These are phyloP conservation scores for Salminus brasiliensis DNA, from an alignment of 2,113 vertebrate species.

Conservation along the genomic window DNA sequence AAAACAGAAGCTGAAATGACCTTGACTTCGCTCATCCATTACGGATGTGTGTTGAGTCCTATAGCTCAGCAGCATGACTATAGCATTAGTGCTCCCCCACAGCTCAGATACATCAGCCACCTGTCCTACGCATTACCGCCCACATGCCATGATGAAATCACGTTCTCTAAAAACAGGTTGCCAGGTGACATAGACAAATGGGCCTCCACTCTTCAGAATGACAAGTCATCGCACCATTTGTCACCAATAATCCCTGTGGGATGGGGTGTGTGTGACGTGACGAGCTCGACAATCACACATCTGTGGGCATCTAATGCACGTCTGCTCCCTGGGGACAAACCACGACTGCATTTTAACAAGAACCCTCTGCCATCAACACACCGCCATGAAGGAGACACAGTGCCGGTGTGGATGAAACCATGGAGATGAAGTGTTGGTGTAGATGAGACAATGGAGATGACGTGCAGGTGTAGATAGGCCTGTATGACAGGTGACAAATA, in stretches of 20 bases:
- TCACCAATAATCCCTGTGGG: constrained; percentile 61
- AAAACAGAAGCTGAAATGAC: background rate
- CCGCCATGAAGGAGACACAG: background rate
- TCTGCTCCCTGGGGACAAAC: constrained; percentile 20
- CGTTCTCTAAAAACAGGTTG: constrained; percentile 29
- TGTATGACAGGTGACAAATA: too few relatives aligned
- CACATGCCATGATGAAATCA: constrained; percentile 30
- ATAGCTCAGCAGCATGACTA: constrained; percentile 20
- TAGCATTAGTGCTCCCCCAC: background rate
- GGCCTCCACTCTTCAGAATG: constrained; percentile 53
- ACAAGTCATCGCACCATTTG: constrained; percentile 63
- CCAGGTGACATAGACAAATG: constrained; percentile 65
- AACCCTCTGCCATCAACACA: background rate
- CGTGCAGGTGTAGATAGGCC: too few relatives aligned
- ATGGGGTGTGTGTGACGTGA: constrained; percentile 56
- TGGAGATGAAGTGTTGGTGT: background rate
- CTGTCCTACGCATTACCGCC: constrained; percentile 21
- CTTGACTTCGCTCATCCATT: background rate
- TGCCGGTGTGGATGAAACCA: too few relatives aligned
- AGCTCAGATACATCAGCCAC: constrained; percentile 26
- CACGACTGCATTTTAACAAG: constrained; percentile 45
- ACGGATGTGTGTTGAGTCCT: background rate
- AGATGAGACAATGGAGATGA: constrained; percentile 22
- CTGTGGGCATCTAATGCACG: constrained; percentile 38
- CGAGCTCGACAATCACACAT: constrained; percentile 50